phyloP scores from a whole-genome alignment of 2,797 vertebrate genomes.

The Atherinosoma microstoma region DNA sequence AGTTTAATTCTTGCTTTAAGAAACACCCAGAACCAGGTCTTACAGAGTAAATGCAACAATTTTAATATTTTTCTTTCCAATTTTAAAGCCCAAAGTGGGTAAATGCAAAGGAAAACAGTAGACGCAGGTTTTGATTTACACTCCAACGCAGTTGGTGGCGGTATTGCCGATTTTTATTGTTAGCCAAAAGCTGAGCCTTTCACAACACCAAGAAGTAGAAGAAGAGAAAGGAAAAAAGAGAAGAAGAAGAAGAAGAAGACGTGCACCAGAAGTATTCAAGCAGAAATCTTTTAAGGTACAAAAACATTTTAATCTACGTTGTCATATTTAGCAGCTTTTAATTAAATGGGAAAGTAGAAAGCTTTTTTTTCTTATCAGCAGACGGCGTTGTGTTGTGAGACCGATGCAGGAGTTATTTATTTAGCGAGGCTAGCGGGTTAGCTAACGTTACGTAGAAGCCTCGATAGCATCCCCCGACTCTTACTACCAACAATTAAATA shows the following conservation, averaged over 20 bases:
- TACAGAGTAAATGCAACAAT: not conserved
- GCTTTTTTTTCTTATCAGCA: not conserved
- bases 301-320: not conserved
- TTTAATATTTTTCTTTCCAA: not conserved
- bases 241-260: not conserved
- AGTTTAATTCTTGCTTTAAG: not conserved
- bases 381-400: rapidly evolving
- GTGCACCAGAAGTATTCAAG: not conserved
- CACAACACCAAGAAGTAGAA: conserved; percentile 25
- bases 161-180: not conserved
- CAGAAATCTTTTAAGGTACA: conserved; percentile 16
- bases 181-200: not conserved
- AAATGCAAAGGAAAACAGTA: not conserved
- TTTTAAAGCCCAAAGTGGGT: not conserved
- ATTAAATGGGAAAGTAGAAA: not conserved
- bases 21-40: not conserved
- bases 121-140: too few relatives aligned
- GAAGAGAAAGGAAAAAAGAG: not conserved
- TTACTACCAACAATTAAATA: not conserved
- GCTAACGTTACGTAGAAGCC: conserved; percentile 12
- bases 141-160: conserved; percentile 34
- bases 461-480: not conserved
- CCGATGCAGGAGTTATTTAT: rapidly evolving
- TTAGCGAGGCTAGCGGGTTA: conserved; percentile 20
- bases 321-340: rapidly evolving